Conservation (phyloP, 2,888 invertebrate genomes). For the Heliconius erato region DNA sequence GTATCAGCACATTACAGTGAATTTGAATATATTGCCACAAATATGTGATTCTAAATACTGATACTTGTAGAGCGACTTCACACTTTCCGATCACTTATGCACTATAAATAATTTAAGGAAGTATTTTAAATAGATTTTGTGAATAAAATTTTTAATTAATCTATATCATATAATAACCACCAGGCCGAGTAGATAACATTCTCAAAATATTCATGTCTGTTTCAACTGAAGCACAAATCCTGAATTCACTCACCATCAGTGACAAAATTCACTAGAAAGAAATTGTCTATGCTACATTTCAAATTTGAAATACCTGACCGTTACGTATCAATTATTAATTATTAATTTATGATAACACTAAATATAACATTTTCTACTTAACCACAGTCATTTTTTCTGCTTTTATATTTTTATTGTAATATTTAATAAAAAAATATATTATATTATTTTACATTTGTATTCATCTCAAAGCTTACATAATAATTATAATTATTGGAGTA, state of each 20-base stretch:
- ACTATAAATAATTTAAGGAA: conserved; percentile 39
- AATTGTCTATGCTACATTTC: conserved; percentile 74
- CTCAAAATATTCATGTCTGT: conserved; percentile 74
- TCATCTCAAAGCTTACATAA: too few species aligned
- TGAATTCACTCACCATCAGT: conserved; percentile 71
- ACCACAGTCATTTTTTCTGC: not conserved
- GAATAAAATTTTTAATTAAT: conserved; percentile 15
- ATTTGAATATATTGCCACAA: conserved; percentile 74
- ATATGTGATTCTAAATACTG: conserved; percentile 66
- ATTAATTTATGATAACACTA: not conserved
- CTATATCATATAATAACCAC: conserved; percentile 36
- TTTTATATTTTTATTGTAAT: not conserved
- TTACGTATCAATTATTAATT: conserved; percentile 51
- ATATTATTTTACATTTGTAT: too few species aligned
- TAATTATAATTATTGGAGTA: too few species aligned
- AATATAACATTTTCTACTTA: not conserved
- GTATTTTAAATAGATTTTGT: conserved; percentile 1
- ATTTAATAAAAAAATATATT: too few species aligned
- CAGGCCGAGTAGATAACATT: conserved; percentile 57
- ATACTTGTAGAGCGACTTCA: conserved; percentile 54
- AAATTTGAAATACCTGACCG: conserved; percentile 67
- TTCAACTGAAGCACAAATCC: conserved; percentile 79
- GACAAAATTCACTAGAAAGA: conserved; percentile 73
- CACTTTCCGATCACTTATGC: conserved; percentile 42
- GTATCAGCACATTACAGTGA: conserved; percentile 78